Conservation (phyloP, 2,888 invertebrate genomes). For the Dicroscelio sp. region DNA sequence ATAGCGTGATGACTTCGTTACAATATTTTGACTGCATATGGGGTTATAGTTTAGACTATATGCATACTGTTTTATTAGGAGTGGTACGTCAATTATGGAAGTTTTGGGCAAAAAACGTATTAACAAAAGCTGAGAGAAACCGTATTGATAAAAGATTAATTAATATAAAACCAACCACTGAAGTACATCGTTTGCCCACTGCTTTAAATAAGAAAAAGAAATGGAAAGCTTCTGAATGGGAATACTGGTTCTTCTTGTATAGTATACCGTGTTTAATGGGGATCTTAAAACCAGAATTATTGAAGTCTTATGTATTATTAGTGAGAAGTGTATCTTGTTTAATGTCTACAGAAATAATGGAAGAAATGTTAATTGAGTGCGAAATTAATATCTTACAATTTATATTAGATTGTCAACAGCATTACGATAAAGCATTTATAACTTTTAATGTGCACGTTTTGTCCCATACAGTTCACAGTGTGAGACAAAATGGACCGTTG, state of each 20-base stretch:
- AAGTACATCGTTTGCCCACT: slow-evolving; percentile 54
- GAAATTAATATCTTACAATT: slow-evolving; percentile 33
- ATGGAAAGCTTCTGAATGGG: slow-evolving; percentile 73
- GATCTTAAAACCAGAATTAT: slow-evolving; percentile 23
- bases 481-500: slow-evolving; percentile 2
- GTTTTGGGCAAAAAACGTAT: slow-evolving; percentile 39
- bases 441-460: slow-evolving; percentile 29
- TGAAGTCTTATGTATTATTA: slow-evolving; percentile 40
- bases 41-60: slow-evolving; percentile 68
- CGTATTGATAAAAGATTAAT: neutral
- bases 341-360: slow-evolving; percentile 30
- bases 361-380: slow-evolving; percentile 47
- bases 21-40: slow-evolving; percentile 68
- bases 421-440: slow-evolving; percentile 40
- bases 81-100: slow-evolving; percentile 50
- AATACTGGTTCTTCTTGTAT: slow-evolving; percentile 71
- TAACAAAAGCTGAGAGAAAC: neutral
- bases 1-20: slow-evolving; percentile 28
- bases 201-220: neutral
- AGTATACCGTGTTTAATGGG: slow-evolving; percentile 64
- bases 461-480: neutral
- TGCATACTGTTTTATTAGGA: slow-evolving; percentile 66
- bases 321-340: slow-evolving; percentile 39
- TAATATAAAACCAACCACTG: slow-evolving; percentile 14
- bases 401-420: slow-evolving; percentile 36